A percentile compares a stretch with the other conserved stretches of the same genome.
Conservation (phyloP, 2,888 invertebrate species). For the Agriotes lineatus region DNA sequence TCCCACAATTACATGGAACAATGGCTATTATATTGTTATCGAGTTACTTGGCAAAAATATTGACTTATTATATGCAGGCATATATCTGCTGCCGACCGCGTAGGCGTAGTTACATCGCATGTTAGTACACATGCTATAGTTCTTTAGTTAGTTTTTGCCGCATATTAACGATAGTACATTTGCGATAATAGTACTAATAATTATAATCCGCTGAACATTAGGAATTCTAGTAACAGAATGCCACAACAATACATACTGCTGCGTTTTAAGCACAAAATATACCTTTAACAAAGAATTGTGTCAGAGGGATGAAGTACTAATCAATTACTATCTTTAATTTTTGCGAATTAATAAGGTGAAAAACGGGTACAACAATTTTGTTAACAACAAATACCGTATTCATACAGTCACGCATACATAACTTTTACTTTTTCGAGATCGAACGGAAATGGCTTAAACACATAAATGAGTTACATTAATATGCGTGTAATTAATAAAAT, state of each 20-base stretch:
- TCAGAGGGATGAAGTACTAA: too few species aligned
- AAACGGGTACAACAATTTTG: neutral
- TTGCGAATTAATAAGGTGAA: neutral
- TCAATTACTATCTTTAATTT: too few species aligned
- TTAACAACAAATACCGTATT: neutral
- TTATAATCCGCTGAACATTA: neutral
- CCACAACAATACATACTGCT: too few species aligned
- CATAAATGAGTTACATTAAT: conserved; percentile 11
- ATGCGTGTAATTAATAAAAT: conserved; percentile 14
- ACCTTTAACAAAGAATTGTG: too few species aligned
- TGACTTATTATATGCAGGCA: conserved; percentile 64
- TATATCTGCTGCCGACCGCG: conserved; percentile 54
- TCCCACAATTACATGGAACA: conserved; percentile 66
- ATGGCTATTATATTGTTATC: conserved; percentile 67
- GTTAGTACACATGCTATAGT: conserved; percentile 53
- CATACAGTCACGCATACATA: too few species aligned
- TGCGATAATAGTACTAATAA: neutral
- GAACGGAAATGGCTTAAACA: neutral
- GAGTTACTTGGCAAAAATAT: conserved; percentile 65
- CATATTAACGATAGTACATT: conserved; percentile 22
- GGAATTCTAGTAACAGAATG: too few species aligned
- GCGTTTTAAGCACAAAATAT: too few species aligned
- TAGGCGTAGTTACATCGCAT: conserved; percentile 58
- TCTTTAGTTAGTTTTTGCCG: conserved; percentile 49
- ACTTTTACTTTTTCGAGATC: neutral